Evolutionary conservation across 2,888 invertebrate species (phyloP).

Genomic region (Clunio marinus): DNA sequence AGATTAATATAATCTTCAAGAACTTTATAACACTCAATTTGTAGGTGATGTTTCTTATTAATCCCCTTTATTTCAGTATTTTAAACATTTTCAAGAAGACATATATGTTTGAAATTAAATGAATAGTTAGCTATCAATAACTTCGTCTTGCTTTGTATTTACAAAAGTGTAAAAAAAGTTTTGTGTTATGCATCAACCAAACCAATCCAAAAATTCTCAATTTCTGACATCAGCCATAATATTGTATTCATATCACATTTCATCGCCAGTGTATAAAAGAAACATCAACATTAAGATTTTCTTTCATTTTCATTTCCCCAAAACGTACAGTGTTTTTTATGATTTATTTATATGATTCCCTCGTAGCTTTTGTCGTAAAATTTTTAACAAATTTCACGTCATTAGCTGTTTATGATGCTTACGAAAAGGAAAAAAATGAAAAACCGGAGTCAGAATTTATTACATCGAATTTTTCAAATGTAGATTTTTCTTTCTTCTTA

Average conservation of each 20-base stretch:
- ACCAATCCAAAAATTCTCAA: conserved; percentile 11
- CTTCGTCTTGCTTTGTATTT: too few species aligned
- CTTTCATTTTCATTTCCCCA: not conserved
- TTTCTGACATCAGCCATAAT: conserved; percentile 16
- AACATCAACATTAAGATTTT: conserved; percentile 31
- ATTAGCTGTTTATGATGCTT: conserved; percentile 39
- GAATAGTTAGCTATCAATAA: too few species aligned
- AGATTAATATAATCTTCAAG: too few species aligned
- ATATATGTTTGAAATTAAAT: too few species aligned
- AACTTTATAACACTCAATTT: too few species aligned
- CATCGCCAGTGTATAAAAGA: conserved; percentile 32
- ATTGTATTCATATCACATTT: conserved; percentile 35
- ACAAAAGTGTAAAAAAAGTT: too few species aligned
- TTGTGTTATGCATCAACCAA: too few species aligned
- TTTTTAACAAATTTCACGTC: conserved; percentile 36
- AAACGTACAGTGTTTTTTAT: conserved; percentile 32
- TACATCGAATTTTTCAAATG: conserved; percentile 31
- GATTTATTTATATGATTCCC: conserved; percentile 28
- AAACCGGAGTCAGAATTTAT: conserved; percentile 36
- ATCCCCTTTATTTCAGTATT: too few species aligned
- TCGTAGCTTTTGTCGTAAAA: conserved; percentile 26
- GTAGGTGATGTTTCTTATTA: too few species aligned
- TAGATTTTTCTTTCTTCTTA: not conserved
- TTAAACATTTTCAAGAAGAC: too few species aligned
- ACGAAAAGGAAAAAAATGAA: conserved; percentile 1